Conservation (phyloP, 1,140 invertebrate species). For the Condylostylus longicornis region DNA sequence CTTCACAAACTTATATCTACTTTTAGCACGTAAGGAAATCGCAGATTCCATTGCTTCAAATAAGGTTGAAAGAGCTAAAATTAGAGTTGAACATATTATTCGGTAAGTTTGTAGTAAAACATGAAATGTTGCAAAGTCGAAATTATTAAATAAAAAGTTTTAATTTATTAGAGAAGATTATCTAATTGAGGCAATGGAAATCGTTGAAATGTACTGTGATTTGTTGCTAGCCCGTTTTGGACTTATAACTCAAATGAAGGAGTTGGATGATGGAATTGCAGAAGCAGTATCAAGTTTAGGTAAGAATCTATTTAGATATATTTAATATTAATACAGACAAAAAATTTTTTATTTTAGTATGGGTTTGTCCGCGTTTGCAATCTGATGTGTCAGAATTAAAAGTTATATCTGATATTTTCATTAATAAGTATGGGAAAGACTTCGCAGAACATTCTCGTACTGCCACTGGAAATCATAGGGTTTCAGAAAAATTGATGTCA, state of each 20-base stretch:
- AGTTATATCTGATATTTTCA: conserved; percentile 77
- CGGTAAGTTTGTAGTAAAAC: no score
- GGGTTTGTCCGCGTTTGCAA: conserved; percentile 83
- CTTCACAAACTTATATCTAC: no score
- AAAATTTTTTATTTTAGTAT: no score
- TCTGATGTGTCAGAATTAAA: conserved; percentile 57
- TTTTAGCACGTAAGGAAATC: conserved; percentile 93
- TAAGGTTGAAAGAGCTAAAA: conserved; percentile 88
- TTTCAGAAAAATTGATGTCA: conserved; percentile 89
- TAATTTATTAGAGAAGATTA: conserved; percentile 79
- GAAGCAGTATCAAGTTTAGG: conserved; percentile 90
- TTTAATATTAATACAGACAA: no score
- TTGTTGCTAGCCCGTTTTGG: conserved; percentile 93
- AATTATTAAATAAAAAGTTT: no score
- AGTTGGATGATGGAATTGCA: conserved; percentile 83
- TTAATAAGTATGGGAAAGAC: conserved; percentile 85
- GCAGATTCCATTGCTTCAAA: conserved; percentile 84
- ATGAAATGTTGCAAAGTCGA: no score
- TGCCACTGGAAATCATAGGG: conserved; percentile 53
- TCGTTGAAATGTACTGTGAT: conserved; percentile 99
- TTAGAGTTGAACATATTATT: conserved; percentile 96
- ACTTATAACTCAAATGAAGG: conserved; percentile 94
- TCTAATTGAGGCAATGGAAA: conserved; percentile 96
- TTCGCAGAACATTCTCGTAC: conserved; percentile 75
- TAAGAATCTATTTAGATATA: no score